These are phyloP conservation scores for Andricus grossulariae DNA, from an alignment of 1,140 invertebrate species.

Conservation along the genomic window DNA sequence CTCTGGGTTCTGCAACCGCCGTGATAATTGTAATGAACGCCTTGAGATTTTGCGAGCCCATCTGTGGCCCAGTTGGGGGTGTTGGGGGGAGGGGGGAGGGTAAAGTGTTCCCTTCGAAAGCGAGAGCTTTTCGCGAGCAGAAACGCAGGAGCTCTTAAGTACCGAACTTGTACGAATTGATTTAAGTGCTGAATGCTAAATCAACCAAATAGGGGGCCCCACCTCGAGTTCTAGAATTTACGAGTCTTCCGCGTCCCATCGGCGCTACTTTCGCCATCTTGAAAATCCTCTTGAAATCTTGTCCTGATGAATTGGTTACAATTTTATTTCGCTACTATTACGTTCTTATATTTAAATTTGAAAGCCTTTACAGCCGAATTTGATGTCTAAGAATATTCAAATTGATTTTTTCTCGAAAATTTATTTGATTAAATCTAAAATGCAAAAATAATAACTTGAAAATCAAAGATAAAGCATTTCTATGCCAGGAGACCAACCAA, in stretches of 20 bases:
- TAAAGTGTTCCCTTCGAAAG: conserved; percentile 55
- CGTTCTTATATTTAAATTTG: too few relatives aligned
- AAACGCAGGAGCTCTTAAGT: conserved; percentile 73
- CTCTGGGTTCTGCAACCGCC: conserved; percentile 68
- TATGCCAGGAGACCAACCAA: too few relatives aligned
- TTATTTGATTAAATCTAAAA: too few relatives aligned
- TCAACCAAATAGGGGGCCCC: conserved; percentile 67
- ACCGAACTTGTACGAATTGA: conserved; percentile 76
- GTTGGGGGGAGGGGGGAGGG: conserved; percentile 39
- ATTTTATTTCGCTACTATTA: neutral
- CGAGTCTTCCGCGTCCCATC: conserved; percentile 44
- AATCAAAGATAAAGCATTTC: too few relatives aligned
- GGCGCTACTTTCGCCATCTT: conserved; percentile 9
- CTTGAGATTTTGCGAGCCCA: conserved; percentile 71
- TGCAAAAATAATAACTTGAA: too few relatives aligned
- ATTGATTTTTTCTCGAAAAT: too few relatives aligned
- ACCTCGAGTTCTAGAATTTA: conserved; percentile 55
- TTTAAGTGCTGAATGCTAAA: conserved; percentile 77
- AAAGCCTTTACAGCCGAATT: too few relatives aligned
- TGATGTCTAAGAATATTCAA: too few relatives aligned
- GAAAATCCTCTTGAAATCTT: neutral
- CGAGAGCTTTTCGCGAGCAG: conserved; percentile 41
- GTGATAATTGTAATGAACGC: conserved; percentile 76
- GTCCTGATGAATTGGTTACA: neutral
- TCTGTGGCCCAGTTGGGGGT: conserved; percentile 64